A percentile compares a stretch with the other conserved stretches of the same genome.
Evolutionary conservation across 2,888 invertebrate species (phyloP).

Genomic region (Caenorhabditis drosophilae): DNA sequence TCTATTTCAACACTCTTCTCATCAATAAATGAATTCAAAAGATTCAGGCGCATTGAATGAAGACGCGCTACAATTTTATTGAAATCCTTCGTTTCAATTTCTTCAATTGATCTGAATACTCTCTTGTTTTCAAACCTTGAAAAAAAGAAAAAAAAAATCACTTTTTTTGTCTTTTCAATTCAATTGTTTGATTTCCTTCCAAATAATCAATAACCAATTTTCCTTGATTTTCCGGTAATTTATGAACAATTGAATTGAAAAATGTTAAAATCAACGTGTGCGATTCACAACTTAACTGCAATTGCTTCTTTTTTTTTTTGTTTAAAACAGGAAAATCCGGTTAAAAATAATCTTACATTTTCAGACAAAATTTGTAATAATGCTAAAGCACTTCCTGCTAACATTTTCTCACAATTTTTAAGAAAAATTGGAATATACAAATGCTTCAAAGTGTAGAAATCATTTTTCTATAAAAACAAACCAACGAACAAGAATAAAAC

Average conservation of each 20-base stretch:
- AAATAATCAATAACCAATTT: constrained; percentile 1
- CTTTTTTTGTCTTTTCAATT: constrained; percentile 16
- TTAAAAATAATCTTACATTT: no score
- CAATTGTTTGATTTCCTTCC: constrained; percentile 4
- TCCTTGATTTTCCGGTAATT: background rate
- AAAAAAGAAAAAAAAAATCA: background rate
- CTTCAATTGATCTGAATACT: constrained; percentile 11
- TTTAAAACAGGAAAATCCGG: background rate
- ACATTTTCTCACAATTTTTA: constrained; percentile 10
- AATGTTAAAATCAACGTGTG: constrained; percentile 8
- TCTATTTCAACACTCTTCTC: constrained; percentile 4
- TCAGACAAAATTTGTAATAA: background rate
- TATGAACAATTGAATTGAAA: constrained; percentile 12
- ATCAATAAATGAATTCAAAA: constrained; percentile 11
- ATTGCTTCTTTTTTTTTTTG: background rate
- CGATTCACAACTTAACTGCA: constrained; percentile 10
- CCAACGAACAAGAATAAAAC: background rate
- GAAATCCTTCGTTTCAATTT: constrained; percentile 30
- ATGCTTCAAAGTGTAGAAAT: constrained; percentile 4
- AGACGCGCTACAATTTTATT: constrained; percentile 18
- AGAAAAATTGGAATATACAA: constrained; percentile 15
- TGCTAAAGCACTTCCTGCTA: background rate
- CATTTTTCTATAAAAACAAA: background rate
- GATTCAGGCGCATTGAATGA: constrained; percentile 22
- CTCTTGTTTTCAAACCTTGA: background rate